Conservation (phyloP, 2,113 vertebrate genomes). For the Sarotherodon lohbergeri region DNA sequence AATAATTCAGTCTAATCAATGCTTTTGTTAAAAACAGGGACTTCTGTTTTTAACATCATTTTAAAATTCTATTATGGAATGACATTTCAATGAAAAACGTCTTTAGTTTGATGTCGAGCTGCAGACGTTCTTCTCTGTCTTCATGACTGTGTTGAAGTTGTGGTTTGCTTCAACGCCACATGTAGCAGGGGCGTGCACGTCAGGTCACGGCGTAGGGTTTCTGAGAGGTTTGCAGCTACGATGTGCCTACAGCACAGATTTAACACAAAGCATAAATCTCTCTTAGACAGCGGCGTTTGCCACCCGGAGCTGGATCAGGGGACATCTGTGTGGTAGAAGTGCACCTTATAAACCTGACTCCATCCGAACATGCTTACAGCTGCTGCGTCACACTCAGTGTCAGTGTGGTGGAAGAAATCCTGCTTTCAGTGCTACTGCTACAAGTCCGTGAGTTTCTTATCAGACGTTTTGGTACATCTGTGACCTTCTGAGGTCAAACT, state of each 20-base stretch:
- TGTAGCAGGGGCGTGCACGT: not conserved
- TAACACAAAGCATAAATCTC: not conserved
- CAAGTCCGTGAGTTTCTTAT: not conserved
- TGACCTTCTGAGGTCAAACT: not conserved
- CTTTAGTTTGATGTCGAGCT: not conserved
- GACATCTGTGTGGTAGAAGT: not conserved
- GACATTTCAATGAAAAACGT: not conserved
- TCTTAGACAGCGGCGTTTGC: not conserved
- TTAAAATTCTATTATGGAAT: not conserved
- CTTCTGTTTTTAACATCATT: not conserved
- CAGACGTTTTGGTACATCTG: not conserved
- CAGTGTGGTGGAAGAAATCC: accelerated
- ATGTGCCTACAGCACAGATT: not conserved
- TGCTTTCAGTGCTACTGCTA: not conserved
- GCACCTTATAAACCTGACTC: not conserved
- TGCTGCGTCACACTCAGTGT: not conserved
- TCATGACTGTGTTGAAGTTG: accelerated
- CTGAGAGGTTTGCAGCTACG: not conserved
- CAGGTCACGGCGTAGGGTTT: not conserved
- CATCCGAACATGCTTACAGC: accelerated
- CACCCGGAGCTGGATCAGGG: not conserved
- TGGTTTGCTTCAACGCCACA: not conserved
- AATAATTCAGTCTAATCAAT: not conserved
- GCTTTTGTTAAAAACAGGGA: not conserved
- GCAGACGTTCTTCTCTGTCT: not conserved